Base-by-base conservation (phyloP, 2,888 invertebrate genomes). In the Epirrita christyi region DNA sequence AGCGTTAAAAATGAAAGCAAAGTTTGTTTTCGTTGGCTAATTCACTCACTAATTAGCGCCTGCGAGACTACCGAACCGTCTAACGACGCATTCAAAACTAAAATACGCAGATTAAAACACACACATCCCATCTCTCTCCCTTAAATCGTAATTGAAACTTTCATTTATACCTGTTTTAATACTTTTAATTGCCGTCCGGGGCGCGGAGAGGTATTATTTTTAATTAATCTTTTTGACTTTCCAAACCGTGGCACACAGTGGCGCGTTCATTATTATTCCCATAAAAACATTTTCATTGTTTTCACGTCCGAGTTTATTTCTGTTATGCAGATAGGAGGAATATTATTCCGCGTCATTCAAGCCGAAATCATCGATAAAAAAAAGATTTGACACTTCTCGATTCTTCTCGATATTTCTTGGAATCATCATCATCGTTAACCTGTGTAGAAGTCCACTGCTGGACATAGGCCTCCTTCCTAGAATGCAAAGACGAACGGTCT, bases 221-320 rank as follows among this genome's bases (percentile, higher is more conserved):
- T 83, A 85, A 86, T 87, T 85, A 87, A 85, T 77, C 76, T 73
- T 68, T 73, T 71, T 72, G 72, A 68, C 67, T 71, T 68, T 61
- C 62, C 64, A 64, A 59, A 61, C 68, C 51, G 71, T 71, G 46
- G 55, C 43, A 44, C 32, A 65, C 60, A 59, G 36, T 43, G 28
- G 70, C 77, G 72, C 75, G 72, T 75, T 75, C 73, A 70, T 52
- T 47, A 47, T 56, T 54, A 51, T 47, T 57, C 14, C 42, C 29
- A 50, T 41, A 53, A 55, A 62, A 61, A 58, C 40, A 13, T 10
- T 36, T 61, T 50, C 40, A 44, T 55, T 43, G 55, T 51, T 53
- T 49, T 21, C 45, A 36, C 27, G 41, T 48, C 29, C 32, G 27
- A 42, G 45, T 55, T 34, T 49, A 40, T 14, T 41, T 14, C 44